Percentiles rank a stretch among this genome's conserved stretches.
phyloP scores from a whole-genome alignment of 2,797 vertebrate genomes.

The Myiothlypis chrysogaster region DNA sequence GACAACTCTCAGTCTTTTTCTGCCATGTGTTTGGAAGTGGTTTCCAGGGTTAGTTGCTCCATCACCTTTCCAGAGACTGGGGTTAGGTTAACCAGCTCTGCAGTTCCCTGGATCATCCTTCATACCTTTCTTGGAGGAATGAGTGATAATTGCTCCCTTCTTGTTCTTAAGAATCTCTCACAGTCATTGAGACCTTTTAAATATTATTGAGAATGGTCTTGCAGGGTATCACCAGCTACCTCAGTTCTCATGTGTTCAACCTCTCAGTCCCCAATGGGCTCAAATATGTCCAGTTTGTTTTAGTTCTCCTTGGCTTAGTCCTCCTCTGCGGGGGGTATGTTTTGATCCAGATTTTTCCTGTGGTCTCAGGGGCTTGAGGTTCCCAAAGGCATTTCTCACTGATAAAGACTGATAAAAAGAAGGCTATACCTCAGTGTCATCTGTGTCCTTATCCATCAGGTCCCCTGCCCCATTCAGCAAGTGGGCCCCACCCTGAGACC shows the following conservation, averaged over 20 bases:
- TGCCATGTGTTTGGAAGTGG: not conserved
- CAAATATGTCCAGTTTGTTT: not conserved
- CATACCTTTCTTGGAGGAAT: not conserved
- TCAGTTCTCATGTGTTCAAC: not conserved
- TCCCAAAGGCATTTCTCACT: not conserved
- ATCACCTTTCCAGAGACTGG: not conserved
- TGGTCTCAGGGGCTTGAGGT: not conserved
- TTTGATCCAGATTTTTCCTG: not conserved
- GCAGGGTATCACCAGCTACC: not conserved
- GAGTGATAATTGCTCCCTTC: not conserved
- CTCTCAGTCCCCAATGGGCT: not conserved
- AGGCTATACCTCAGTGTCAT: not conserved
- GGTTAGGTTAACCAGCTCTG: not conserved
- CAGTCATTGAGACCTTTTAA: not conserved
- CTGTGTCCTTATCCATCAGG: not conserved
- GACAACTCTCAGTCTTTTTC: not conserved
- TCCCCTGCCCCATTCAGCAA: not conserved
- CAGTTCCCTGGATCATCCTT: not conserved
- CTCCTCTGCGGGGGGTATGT: not conserved
- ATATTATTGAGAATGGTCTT: not conserved
- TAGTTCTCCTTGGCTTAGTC: not conserved
- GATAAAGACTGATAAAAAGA: not conserved
- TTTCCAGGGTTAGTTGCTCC: not conserved
- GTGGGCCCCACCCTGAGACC: not conserved
- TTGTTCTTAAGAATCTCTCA: not conserved